Conservation (phyloP, 1,140 invertebrate species). For the Stratiolaelaps scimitus region DNA sequence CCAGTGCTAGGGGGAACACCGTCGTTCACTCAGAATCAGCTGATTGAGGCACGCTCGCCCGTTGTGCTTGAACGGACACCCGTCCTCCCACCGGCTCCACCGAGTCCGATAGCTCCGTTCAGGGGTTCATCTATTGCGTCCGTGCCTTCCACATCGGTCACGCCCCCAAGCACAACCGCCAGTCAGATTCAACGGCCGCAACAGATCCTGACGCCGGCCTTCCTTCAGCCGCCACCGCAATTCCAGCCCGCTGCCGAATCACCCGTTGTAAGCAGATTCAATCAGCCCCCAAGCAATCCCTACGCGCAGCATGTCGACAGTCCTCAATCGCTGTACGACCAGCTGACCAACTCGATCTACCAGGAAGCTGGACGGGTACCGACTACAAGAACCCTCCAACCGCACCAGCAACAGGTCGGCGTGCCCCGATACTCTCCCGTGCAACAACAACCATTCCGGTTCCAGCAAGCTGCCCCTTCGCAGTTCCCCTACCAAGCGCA, state of each 20-base stretch:
- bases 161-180: no score
- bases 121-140: no score
- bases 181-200: background rate
- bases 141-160: no score
- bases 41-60: background rate
- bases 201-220: background rate
- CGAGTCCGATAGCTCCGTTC: background rate
- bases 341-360: slow-evolving; percentile 12
- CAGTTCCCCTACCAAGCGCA: background rate
- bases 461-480: background rate
- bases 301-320: slow-evolving; percentile 10
- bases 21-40: background rate
- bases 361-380: slow-evolving; percentile 11
- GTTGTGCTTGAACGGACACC: background rate
- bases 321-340: slow-evolving; percentile 16
- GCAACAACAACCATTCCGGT: background rate
- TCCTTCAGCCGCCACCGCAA: background rate
- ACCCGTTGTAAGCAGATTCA: no score
- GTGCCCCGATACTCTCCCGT: background rate
- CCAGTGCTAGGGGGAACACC: background rate
- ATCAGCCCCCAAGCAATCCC: background rate
- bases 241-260: background rate
- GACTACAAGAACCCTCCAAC: background rate
- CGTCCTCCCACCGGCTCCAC: background rate
- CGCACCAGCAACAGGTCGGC: background rate